phyloP scores from a whole-genome alignment of 2,113 vertebrate species.

The Synchiropus splendidus region DNA sequence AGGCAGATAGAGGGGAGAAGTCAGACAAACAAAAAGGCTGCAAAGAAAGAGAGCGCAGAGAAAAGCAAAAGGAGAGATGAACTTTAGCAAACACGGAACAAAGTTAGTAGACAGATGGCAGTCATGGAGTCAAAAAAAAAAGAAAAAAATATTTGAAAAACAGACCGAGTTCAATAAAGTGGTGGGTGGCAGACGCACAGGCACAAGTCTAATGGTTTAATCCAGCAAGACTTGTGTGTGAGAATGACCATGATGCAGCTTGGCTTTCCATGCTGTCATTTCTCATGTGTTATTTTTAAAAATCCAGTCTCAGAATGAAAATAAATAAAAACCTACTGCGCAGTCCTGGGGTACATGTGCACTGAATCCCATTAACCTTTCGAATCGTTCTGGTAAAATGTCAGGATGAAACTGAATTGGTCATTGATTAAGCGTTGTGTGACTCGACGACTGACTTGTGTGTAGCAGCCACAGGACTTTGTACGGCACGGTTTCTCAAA shows the following conservation, averaged over 20 bases:
- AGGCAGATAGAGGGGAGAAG: conserved; percentile 8
- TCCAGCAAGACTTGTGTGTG: conserved; percentile 24
- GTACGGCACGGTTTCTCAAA: no score
- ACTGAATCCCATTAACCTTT: conserved; percentile 66
- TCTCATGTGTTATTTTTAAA: conserved; percentile 33
- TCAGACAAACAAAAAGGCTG: not conserved
- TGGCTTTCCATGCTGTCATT: conserved; percentile 45
- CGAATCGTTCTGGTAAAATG: conserved; percentile 56
- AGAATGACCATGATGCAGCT: conserved; percentile 39
- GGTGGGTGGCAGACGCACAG: conserved; percentile 11
- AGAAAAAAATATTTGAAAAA: no score
- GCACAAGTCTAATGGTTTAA: conserved; percentile 16
- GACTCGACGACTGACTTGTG: conserved; percentile 31
- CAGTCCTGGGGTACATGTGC: conserved; percentile 38
- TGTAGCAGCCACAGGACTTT: no score
- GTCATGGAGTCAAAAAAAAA: conserved; percentile 5
- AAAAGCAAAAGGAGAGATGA: conserved; percentile 2
- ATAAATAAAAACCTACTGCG: conserved; percentile 42
- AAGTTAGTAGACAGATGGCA: conserved; percentile 1
- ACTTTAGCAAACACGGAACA: not conserved
- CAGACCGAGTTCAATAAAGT: conserved; percentile 15
- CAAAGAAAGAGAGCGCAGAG: conserved; percentile 1
- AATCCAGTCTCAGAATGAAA: conserved; percentile 50
- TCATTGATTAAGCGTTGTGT: conserved; percentile 57
- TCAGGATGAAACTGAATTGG: conserved; percentile 64